phyloP scores from a whole-genome alignment of 2,113 vertebrate species.

The Calyptommatus sinebrachiatus region DNA sequence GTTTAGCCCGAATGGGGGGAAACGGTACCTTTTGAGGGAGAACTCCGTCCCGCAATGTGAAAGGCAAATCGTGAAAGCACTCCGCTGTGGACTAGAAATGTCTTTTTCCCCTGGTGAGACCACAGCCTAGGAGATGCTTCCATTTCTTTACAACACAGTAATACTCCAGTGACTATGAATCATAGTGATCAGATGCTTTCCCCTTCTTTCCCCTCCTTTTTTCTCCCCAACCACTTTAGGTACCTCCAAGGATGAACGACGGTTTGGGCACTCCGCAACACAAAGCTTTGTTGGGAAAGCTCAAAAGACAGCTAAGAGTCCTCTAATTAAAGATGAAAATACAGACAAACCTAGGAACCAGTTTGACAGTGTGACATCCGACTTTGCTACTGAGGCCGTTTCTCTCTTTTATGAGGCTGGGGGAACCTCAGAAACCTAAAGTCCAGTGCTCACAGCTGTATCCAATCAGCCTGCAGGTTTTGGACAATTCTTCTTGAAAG shows the following conservation, averaged over 20 bases:
- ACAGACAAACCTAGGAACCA: accelerated
- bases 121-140: neutral
- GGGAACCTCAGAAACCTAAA: neutral
- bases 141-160: accelerated
- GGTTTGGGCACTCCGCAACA: accelerated
- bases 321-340: neutral
- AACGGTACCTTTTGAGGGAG: too few relatives aligned
- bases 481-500: neutral
- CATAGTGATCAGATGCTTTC: too few relatives aligned
- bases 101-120: too few relatives aligned
- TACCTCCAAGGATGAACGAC: neutral
- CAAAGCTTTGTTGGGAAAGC: neutral
- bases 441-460: accelerated
- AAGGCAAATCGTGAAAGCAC: too few relatives aligned
- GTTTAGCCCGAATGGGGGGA: too few relatives aligned
- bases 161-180: neutral
- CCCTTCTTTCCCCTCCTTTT: neutral
- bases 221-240: neutral
- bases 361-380: neutral
- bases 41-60: too few relatives aligned
- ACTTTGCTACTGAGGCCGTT: neutral
- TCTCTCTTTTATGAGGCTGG: accelerated
- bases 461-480: neutral
- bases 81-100: too few relatives aligned
- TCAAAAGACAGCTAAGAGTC: neutral